Evolutionary conservation across 2,888 invertebrate genomes (phyloP).

Genomic region (Dolichomitus sp.): DNA sequence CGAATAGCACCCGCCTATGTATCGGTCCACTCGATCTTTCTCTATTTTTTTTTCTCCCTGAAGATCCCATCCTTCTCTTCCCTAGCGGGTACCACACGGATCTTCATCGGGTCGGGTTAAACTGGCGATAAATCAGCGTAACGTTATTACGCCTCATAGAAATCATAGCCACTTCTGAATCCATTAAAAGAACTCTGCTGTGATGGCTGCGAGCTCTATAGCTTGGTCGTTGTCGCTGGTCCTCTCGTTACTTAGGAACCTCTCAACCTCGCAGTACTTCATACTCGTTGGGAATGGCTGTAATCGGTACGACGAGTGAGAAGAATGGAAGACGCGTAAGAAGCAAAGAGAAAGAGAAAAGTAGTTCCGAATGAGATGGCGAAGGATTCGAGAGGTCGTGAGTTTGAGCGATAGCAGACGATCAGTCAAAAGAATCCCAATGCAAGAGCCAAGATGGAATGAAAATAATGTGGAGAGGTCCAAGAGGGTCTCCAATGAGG

Average conservation of each 20-base stretch:
- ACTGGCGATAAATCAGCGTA: slow-evolving; percentile 81
- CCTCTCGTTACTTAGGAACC: slow-evolving; percentile 34
- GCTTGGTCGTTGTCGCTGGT: slow-evolving; percentile 27
- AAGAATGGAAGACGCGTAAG: slow-evolving; percentile 26
- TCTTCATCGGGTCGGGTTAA: slow-evolving; percentile 75
- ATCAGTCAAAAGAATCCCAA: slow-evolving; percentile 73
- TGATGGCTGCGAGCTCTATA: not conserved
- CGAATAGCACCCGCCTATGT: slow-evolving; percentile 60
- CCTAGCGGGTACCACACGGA: slow-evolving; percentile 26
- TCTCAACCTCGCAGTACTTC: slow-evolving; percentile 21
- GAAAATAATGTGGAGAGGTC: slow-evolving; percentile 6
- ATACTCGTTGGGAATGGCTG: not conserved
- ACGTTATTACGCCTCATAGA: slow-evolving; percentile 80
- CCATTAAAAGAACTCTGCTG: slow-evolving; percentile 72
- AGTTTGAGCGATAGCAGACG: slow-evolving; percentile 73
- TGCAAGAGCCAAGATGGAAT: slow-evolving; percentile 8
- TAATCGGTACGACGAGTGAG: slow-evolving; percentile 25
- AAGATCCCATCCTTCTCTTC: slow-evolving; percentile 44
- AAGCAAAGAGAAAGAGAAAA: slow-evolving; percentile 26
- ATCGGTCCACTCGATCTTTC: slow-evolving; percentile 53
- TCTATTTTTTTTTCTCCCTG: slow-evolving; percentile 28
- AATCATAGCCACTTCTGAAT: slow-evolving; percentile 80
- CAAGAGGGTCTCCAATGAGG: slow-evolving; percentile 4
- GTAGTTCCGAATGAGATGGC: slow-evolving; percentile 15
- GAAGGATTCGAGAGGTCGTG: slow-evolving; percentile 36